Evolutionary conservation across 2,888 invertebrate species (phyloP), one percentile per base, ranked within the genome.

Genomic region (Proisotoma minuta): DNA sequence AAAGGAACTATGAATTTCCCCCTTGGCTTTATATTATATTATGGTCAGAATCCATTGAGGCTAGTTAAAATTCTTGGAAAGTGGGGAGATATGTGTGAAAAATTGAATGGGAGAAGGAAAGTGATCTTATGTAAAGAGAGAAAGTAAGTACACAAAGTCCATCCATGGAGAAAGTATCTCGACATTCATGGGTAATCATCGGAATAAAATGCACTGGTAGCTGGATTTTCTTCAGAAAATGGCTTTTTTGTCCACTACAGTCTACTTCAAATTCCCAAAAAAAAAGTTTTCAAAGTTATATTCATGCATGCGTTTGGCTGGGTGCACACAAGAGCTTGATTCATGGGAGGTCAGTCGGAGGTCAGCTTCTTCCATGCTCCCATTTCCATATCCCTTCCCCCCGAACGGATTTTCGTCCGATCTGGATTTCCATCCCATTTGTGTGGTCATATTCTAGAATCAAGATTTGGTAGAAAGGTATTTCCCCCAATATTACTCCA

Each of bases 271-370:
- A 56, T 56, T 56, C 56, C 40, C n/a, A n/a, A n/a, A n/a, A n/a
- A n/a, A 56, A 56, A 52, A n/a, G n/a, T n/a, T n/a, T n/a, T n/a
- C n/a, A n/a, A n/a, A 56, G 39, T 18, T 56, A n/a, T n/a, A 56
- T 56, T 40, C 56, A 56, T 56, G 56, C 29, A 20, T 56, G 2
- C 15, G 43, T 23, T 40, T 58, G 53, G 29, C 29, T 26, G 28
- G 48, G 40, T 26, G 26, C 47, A 43, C 50, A 62, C 34, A 62
- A 69, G 68, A 72, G 67, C 60, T 70, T 72, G 72, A 72, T 72
- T 70, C 69, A 70, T 72, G 72, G 26, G 66, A 68, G 72, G 72
- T 72, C 72, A 72, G 47, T 53, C 22, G 15, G 53, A 61, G 72
- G 70, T 72, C 72, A 72, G 50, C 15, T 20, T 50, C 5, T 5